These are phyloP conservation scores for Parascotia fuliginaria DNA, from an alignment of 2,888 invertebrate species.

Conservation along the genomic window DNA sequence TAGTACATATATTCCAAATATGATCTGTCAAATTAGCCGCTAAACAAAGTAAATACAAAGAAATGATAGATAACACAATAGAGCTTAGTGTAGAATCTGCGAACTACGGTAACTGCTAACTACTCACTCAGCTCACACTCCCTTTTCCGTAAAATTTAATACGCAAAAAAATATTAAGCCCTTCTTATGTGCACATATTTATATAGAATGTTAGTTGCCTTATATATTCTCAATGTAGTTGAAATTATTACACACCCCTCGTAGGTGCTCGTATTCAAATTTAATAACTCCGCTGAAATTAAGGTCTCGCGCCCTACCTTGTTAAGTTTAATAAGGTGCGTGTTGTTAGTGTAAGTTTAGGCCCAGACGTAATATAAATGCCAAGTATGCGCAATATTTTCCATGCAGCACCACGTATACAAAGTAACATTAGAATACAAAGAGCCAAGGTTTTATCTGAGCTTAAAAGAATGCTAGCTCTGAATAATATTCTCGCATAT, in stretches of 20 bases:
- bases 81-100: no score
- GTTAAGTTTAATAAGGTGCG: constrained; percentile 57
- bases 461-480: constrained; percentile 23
- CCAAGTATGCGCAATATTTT: constrained; percentile 21
- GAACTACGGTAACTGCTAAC: no score
- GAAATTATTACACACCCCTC: constrained; percentile 42
- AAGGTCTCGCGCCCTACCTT: constrained; percentile 50
- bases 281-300: constrained; percentile 57
- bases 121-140: no score
- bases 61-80: no score
- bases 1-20: no score
- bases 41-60: no score
- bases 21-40: no score
- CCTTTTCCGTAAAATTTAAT: no score
- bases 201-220: constrained; percentile 22
- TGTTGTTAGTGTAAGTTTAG: constrained; percentile 51
- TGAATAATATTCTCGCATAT: constrained; percentile 37
- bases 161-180: not conserved
- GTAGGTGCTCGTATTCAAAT: constrained; percentile 54
- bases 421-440: constrained; percentile 35
- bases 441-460: constrained; percentile 18
- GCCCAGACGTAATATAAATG: constrained; percentile 35
- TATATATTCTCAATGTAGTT: constrained; percentile 27
- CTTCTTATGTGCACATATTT: not conserved
- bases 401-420: constrained; percentile 22